Percentiles rank a stretch among this genome's conserved stretches.
Evolutionary conservation across 2,113 vertebrate genomes (phyloP).

Genomic region (Nyctereutes procyonoides): DNA sequence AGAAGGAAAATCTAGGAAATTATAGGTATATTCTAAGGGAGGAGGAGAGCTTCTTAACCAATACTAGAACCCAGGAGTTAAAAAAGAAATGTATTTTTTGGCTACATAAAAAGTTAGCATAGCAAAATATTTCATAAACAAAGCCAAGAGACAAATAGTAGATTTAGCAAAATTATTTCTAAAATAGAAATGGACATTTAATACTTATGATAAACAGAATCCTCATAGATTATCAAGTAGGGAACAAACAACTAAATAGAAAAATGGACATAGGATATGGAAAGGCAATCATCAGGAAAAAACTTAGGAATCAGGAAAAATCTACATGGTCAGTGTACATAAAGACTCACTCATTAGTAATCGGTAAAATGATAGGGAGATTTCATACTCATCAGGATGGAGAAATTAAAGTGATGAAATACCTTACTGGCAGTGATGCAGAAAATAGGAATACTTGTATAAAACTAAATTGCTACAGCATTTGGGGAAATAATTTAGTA

Average conservation of each 20-base stretch:
- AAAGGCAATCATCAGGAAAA: background rate
- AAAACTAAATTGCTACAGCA: conserved; percentile 8
- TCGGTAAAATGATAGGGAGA: background rate
- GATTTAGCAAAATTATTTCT: conserved; percentile 39
- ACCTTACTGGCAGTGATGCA: background rate
- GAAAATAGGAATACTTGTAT: background rate
- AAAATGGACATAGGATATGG: background rate
- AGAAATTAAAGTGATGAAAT: conserved; percentile 36
- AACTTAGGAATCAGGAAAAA: background rate
- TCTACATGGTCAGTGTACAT: background rate
- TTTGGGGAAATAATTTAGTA: background rate
- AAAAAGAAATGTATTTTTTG: background rate
- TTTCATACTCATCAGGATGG: background rate
- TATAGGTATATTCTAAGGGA: background rate
- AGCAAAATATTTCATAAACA: background rate
- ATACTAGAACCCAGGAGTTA: background rate
- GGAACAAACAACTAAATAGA: background rate
- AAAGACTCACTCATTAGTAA: background rate
- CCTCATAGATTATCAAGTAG: background rate
- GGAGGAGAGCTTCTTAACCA: background rate
- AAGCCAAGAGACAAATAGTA: background rate
- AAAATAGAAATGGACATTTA: background rate
- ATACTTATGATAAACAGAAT: conserved; percentile 24
- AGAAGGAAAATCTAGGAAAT: background rate
- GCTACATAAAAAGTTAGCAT: background rate